Percentiles rank a stretch among this genome's conserved stretches.
These are phyloP conservation scores for Caloenas nicobarica DNA, from an alignment of 2,113 vertebrate genomes.

Conservation along the genomic window DNA sequence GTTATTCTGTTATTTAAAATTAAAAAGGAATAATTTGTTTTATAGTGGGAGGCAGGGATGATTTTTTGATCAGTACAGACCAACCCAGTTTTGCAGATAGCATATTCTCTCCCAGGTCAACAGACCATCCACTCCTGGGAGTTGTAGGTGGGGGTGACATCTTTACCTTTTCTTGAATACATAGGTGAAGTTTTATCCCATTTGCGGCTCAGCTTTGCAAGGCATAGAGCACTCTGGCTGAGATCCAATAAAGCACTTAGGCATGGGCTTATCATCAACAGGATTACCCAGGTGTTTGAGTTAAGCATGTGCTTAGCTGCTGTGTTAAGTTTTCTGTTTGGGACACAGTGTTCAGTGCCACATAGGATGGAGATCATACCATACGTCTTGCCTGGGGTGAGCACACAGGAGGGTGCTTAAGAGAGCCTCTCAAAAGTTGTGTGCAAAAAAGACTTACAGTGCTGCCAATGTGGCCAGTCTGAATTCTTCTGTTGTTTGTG, in stretches of 20 bases:
- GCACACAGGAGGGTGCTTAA: background rate
- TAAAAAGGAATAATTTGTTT: background rate
- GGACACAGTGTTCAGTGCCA: background rate
- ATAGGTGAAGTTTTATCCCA: conserved; percentile 49
- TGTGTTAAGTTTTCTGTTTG: background rate
- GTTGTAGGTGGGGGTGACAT: conserved; percentile 54
- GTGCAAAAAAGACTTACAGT: background rate
- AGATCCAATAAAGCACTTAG: conserved; percentile 66
- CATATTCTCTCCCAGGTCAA: background rate
- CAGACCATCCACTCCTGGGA: background rate
- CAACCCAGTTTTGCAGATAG: background rate
- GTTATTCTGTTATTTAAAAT: background rate
- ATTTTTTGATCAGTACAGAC: background rate
- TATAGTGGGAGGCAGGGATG: background rate
- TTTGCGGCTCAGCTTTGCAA: conserved; percentile 44
- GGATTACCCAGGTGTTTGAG: conserved; percentile 66
- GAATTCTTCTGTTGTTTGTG: conserved; percentile 20
- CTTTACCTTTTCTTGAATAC: conserved; percentile 26
- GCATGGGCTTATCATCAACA: conserved; percentile 44
- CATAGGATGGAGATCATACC: background rate
- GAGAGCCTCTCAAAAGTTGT: background rate
- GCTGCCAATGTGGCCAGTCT: background rate
- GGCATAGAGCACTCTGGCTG: conserved; percentile 21
- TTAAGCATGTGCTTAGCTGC: conserved; percentile 43
- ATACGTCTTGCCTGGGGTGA: background rate